Conservation (phyloP, 2,113 vertebrate species). For the Prinia subflava region DNA sequence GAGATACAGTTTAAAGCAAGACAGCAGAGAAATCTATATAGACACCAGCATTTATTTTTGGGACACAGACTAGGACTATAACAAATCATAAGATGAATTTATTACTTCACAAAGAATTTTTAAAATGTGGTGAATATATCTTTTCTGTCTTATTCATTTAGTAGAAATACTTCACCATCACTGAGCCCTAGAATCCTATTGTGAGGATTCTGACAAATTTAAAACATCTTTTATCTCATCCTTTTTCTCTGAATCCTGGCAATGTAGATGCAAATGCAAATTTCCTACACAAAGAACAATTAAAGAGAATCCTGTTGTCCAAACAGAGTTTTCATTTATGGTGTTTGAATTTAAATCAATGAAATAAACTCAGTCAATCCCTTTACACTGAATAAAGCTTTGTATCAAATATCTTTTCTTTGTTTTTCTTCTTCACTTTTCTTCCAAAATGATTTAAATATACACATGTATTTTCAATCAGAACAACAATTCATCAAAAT, state of each 20-base stretch:
- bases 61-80: background rate
- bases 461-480: background rate
- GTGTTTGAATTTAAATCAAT: background rate
- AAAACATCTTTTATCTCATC: background rate
- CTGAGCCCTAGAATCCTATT: background rate
- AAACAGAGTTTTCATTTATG: background rate
- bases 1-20: background rate
- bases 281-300: background rate
- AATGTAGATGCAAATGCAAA: background rate
- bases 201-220: background rate
- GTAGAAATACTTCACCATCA: background rate
- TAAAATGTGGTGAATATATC: background rate
- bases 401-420: background rate
- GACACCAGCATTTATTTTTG: background rate
- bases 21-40: background rate
- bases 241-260: background rate
- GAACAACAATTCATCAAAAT: background rate
- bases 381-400: background rate
- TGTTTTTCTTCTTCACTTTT: background rate
- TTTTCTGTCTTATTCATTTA: background rate
- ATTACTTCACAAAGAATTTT: background rate
- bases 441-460: background rate
- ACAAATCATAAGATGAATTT: conserved; percentile 18
- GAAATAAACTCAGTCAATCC: background rate
- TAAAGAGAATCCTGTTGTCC: background rate